Conservation (phyloP, 2,888 invertebrate species). For the Leuctra nigra region DNA sequence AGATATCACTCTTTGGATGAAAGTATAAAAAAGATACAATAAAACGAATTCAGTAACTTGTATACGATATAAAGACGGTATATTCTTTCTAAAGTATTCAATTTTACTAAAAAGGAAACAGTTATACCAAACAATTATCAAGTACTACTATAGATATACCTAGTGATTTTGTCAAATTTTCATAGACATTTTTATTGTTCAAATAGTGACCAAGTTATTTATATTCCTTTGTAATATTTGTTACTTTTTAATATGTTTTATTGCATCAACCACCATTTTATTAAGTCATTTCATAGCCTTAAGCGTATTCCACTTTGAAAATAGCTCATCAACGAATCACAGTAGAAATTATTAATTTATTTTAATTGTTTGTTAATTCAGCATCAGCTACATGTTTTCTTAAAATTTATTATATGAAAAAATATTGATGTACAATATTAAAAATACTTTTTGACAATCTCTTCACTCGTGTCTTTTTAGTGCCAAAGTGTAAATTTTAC, state of each 20-base stretch:
- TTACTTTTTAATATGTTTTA: too few species aligned
- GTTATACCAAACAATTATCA: constrained; percentile 20
- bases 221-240: too few species aligned
- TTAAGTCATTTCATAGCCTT: too few species aligned
- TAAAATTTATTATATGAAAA: constrained; percentile 27
- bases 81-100: constrained; percentile 22
- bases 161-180: too few species aligned
- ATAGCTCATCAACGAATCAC: too few species aligned
- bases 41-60: constrained; percentile 18
- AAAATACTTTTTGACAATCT: constrained; percentile 26
- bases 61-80: constrained; percentile 23
- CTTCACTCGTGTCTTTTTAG: constrained; percentile 3
- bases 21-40: constrained; percentile 5
- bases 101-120: constrained; percentile 12
- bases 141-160: too few species aligned
- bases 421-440: constrained; percentile 30
- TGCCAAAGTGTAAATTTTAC: background rate
- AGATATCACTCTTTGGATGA: background rate
- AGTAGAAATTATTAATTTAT: too few species aligned
- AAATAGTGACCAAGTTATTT: too few species aligned
- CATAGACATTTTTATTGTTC: too few species aligned
- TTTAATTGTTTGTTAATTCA: too few species aligned
- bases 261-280: too few species aligned
- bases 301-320: too few species aligned
- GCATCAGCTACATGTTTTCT: constrained; percentile 27